phyloP scores from a whole-genome alignment of 2,113 vertebrate genomes.

The Halcyon senegalensis region DNA sequence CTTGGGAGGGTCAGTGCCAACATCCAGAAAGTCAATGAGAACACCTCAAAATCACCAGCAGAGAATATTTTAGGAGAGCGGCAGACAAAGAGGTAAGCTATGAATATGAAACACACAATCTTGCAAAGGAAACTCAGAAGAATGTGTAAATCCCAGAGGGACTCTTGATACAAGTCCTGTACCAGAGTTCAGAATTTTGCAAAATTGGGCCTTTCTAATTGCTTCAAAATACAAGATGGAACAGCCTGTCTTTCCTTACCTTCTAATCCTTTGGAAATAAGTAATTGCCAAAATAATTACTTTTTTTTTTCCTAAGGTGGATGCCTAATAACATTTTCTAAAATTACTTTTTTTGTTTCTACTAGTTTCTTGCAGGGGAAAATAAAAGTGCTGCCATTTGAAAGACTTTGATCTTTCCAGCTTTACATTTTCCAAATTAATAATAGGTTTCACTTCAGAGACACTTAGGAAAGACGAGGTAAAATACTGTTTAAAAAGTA shows the following conservation, averaged over 20 bases:
- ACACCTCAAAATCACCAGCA: neutral
- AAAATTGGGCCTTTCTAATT: neutral
- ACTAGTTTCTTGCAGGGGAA: neutral
- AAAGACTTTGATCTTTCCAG: neutral
- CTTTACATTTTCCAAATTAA: neutral
- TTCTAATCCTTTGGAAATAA: neutral
- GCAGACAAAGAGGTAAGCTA: neutral
- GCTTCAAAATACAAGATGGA: neutral
- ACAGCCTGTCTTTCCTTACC: neutral
- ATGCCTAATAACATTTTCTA: neutral
- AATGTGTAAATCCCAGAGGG: neutral
- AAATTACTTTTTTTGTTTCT: neutral
- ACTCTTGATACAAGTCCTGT: neutral
- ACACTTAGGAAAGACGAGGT: neutral
- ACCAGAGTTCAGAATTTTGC: neutral
- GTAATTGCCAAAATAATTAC: slow-evolving; percentile 4
- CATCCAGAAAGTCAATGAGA: neutral
- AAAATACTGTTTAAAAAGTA: neutral
- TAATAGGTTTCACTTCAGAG: neutral
- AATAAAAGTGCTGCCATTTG: neutral
- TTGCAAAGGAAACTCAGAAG: neutral
- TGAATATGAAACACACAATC: neutral
- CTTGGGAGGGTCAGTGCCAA: neutral
- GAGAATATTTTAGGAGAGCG: neutral
- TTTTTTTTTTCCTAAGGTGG: neutral